Evolutionary conservation across 2,888 invertebrate species (phyloP), one percentile per base, ranked within the genome.

Genomic region (Aphelenchoides bicaudatus): DNA sequence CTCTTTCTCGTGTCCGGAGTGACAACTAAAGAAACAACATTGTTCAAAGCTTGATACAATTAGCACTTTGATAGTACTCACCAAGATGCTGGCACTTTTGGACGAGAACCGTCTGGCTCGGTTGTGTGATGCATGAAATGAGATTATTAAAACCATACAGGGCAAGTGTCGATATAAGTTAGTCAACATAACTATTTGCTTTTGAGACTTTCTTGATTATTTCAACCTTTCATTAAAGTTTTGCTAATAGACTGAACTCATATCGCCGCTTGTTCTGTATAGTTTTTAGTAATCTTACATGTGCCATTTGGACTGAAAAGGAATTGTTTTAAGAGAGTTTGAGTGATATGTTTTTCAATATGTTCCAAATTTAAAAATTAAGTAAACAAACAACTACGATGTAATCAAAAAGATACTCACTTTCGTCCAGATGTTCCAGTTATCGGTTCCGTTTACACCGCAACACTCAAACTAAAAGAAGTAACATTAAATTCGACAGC

Each of bases 401-500:
- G n/a, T n/a, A n/a, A n/a, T n/a, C n/a, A n/a, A n/a, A n/a, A n/a
- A n/a, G n/a, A n/a, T n/a, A n/a, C n/a, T n/a, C n/a, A n/a, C n/a
- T n/a, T n/a, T n/a, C n/a, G 71, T 56, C 78, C 78, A 78, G 25
- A 78, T 63, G n/a, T 59, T 58, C 19, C 63, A 70, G 54, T 78
- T 70, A 30, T 73, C 71, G 0, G 74, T 75, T 21, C 74, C 76
- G 48, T 78, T 75, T 5, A 78, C 76, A 27, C 76, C 78, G 56
- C 78, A 78, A 54, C 78, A 78, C 57, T 70, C 61, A 59, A 75
- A 78, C 74, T 77, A 59, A 27, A 73, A 59, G 16, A 43, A 16
- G 8, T 21, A 10, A 43, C n/a, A n/a, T n/a, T n/a, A n/a, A n/a
- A n/a, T n/a, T n/a, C n/a, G n/a, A n/a, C n/a, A n/a, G n/a, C n/a